Conservation (phyloP, 1,140 invertebrate species). For the Oreohelix idahoensis region DNA sequence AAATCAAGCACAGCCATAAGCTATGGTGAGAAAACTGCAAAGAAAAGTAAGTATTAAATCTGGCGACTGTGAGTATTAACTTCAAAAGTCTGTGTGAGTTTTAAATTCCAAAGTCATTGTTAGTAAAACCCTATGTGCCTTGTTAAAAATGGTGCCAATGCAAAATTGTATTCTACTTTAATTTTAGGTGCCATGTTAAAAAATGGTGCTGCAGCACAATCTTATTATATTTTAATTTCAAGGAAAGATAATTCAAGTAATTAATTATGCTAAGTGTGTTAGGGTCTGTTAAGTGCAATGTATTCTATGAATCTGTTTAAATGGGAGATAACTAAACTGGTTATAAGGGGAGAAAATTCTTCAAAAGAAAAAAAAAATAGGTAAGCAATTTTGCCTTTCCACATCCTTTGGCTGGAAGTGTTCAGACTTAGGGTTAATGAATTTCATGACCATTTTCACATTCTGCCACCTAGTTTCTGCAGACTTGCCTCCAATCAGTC, state of each 20-base stretch:
- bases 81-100: too few relatives aligned
- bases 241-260: too few relatives aligned
- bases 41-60: too few relatives aligned
- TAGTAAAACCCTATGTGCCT: too few relatives aligned
- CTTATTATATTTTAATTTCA: too few relatives aligned
- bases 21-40: too few relatives aligned
- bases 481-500: constrained; percentile 23
- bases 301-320: neutral
- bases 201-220: too few relatives aligned
- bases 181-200: too few relatives aligned
- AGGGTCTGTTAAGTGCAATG: neutral
- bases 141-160: too few relatives aligned
- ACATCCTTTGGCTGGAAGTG: constrained; percentile 51
- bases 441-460: constrained; percentile 64
- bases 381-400: constrained; percentile 55
- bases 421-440: constrained; percentile 54
- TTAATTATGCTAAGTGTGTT: neutral
- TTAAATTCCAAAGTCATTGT: too few relatives aligned
- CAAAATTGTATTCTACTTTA: too few relatives aligned
- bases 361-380: constrained; percentile 27
- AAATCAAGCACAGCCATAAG: neutral
- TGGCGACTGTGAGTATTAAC: too few relatives aligned
- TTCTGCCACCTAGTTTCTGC: constrained; percentile 62
- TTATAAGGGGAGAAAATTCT: neutral
- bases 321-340: neutral